phyloP scores from a whole-genome alignment of 1,140 invertebrate genomes.

The Phthorimaea operculella region DNA sequence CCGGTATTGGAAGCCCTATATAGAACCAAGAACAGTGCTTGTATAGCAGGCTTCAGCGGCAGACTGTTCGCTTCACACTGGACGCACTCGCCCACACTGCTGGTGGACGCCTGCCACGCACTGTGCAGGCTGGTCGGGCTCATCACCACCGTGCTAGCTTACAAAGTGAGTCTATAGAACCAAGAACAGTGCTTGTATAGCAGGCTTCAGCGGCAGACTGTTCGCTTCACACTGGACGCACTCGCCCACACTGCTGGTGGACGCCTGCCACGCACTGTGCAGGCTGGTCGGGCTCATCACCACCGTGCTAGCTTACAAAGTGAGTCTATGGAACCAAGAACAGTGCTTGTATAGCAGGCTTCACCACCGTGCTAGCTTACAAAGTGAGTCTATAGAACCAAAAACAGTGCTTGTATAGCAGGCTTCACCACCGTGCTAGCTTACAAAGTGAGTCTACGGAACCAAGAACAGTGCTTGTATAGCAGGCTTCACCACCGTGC shows the following conservation, averaged over 20 bases:
- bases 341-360: too few relatives aligned
- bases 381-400: background rate
- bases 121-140: constrained; percentile 71
- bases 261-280: constrained; percentile 88
- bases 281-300: constrained; percentile 55
- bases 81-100: constrained; percentile 84
- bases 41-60: too few relatives aligned
- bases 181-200: constrained; percentile 73
- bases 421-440: constrained; percentile 8
- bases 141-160: constrained; percentile 50
- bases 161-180: constrained; percentile 44
- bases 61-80: constrained; percentile 81
- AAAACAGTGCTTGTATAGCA: too few relatives aligned
- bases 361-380: constrained; percentile 9
- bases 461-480: too few relatives aligned
- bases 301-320: constrained; percentile 53
- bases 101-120: constrained; percentile 88
- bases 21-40: too few relatives aligned
- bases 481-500: background rate
- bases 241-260: constrained; percentile 83
- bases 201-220: constrained; percentile 69
- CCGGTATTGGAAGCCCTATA: too few relatives aligned
- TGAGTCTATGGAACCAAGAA: constrained; percentile 12
- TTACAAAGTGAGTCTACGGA: background rate
- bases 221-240: constrained; percentile 83